Conservation (phyloP, 2,888 invertebrate species). For the Ophion ventricosus region DNA sequence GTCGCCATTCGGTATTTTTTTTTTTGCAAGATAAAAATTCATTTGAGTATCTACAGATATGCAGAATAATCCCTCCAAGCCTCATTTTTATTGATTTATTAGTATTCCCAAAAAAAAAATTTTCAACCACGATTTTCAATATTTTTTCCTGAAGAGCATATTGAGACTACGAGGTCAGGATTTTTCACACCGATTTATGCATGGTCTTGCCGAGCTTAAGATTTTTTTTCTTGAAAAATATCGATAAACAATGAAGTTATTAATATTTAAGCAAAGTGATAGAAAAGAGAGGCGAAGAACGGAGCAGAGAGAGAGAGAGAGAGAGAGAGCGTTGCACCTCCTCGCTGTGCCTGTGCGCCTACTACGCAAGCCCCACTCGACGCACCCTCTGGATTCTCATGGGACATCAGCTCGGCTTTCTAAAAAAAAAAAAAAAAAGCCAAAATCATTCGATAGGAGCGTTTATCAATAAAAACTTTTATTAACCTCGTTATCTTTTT, state of each 20-base stretch:
- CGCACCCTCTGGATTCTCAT: slow-evolving; percentile 80
- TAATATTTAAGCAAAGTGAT: not conserved
- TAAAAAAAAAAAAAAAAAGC: not conserved
- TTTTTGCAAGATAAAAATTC: too few species aligned
- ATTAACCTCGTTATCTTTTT: not conserved
- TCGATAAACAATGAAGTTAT: not conserved
- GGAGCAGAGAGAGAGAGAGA: not conserved
- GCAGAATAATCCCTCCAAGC: too few species aligned
- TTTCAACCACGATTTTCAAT: not conserved
- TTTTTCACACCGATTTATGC: not conserved
- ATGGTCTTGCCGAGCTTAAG: not conserved
- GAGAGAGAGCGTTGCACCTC: slow-evolving; percentile 60
- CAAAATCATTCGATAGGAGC: not conserved
- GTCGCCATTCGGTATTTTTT: too few species aligned
- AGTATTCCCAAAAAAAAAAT: too few species aligned
- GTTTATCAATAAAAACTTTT: not conserved
- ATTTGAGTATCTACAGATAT: too few species aligned
- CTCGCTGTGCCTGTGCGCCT: slow-evolving; percentile 69
- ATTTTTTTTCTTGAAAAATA: not conserved
- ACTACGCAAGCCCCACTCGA: slow-evolving; percentile 77
- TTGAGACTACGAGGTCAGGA: not conserved
- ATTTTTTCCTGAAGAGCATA: not conserved
- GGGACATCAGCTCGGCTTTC: slow-evolving; percentile 68
- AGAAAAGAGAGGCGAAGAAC: not conserved
- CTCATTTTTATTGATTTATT: too few species aligned